Base-by-base conservation (phyloP, 1,140 invertebrate genomes). In the Thaumatotibia leucotreta region DNA sequence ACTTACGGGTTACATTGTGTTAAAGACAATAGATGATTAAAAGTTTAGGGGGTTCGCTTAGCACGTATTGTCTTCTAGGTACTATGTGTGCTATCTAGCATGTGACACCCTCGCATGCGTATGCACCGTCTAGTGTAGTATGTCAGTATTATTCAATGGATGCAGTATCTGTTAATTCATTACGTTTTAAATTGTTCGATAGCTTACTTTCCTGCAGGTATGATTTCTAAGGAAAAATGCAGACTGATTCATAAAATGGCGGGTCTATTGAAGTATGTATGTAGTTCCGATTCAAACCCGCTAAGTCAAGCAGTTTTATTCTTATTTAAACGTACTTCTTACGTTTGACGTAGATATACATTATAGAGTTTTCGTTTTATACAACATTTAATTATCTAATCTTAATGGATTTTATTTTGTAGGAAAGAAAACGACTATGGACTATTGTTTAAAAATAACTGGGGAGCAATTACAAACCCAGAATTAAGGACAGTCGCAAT, bases 71-170 rank as follows among this genome's bases (percentile, higher is more conserved):
- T 45, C 39, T 45, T 45, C 39, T 45, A n/a, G n/a, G n/a, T n/a
- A 45, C 35, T 27, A 58, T n/a, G 24, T 78, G 77, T 79, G 73
- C 76, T 73, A 71, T 61, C n/a, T 69, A 67, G 75, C 69, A 70
- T 77, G 61, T 71, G 70, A 63, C 65, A 72, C 69, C 72, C 45
- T 74, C 66, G 66, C 70, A 74, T 63, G 31, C 54, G 49, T 62
- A 63, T 33, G 64, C 64, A 69, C 64, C 50, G 61, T 45, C 39
- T 50, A 61, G 29, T 61, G n/a, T 52, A 33, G 61, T 11, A 32
- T 24, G 11, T 64, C 50, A 39, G 61, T 54, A 63, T 54, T 23
- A 45, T 45, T 20, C 17, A 45, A 45, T 45, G 4, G 9, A 45
- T 45, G 20, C 5, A 45, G 4, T 39, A 14, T n/a, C 35, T 39